Evolutionary conservation across 2,113 vertebrate genomes (phyloP).

Genomic region (Amia ocellicauda): DNA sequence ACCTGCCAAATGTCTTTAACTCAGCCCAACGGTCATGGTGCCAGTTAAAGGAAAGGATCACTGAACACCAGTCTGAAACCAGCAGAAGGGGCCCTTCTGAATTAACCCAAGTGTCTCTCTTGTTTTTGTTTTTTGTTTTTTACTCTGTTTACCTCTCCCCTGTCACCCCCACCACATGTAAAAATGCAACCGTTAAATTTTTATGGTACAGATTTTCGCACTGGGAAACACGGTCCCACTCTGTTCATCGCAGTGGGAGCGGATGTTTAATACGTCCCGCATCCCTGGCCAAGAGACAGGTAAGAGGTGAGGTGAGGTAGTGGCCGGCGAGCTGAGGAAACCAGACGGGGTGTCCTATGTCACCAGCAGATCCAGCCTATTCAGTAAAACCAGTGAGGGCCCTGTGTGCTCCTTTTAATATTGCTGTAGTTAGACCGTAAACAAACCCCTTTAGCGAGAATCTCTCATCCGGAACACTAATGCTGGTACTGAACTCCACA

Average conservation of each 20-base stretch:
- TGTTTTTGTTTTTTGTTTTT: constrained; percentile 5
- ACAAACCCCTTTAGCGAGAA: no score
- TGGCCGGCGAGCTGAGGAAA: not conserved
- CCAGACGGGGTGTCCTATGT: no score
- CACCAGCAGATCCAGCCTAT: no score
- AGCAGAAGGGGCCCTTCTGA: constrained; percentile 4
- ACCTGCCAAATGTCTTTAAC: no score
- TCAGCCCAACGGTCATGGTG: no score
- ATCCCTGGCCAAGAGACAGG: constrained; percentile 86
- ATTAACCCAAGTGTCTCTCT: not conserved
- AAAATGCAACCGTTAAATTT: constrained; percentile 54
- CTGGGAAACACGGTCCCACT: constrained; percentile 90
- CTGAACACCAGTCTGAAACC: not conserved
- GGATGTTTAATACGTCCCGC: constrained; percentile 92
- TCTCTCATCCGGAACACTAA: no score
- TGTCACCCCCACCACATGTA: not conserved
- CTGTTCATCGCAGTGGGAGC: constrained; percentile 96
- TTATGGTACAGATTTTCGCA: constrained; percentile 76
- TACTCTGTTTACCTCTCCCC: not conserved
- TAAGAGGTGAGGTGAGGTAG: constrained; percentile 57
- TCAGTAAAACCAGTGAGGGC: no score
- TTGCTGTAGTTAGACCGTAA: no score
- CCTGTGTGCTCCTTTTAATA: no score
- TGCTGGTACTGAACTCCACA: no score
- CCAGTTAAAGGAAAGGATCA: no score